phyloP scores from a whole-genome alignment of 2,113 vertebrate species.

The Ammodytes dubius region DNA sequence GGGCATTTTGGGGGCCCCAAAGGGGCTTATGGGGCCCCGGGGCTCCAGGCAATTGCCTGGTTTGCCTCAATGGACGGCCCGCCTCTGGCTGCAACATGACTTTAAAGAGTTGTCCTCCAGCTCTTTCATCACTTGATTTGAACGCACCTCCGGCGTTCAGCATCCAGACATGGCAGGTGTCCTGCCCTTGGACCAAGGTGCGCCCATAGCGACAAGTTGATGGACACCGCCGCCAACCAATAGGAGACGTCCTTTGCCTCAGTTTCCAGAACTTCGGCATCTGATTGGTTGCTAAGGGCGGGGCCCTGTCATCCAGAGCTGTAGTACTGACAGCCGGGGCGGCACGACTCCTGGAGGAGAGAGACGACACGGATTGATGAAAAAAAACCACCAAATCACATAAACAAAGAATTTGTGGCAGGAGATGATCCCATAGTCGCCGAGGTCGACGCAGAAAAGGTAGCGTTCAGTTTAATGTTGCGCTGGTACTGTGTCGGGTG shows the following conservation, averaged over 20 bases:
- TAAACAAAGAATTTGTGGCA: conserved; percentile 55
- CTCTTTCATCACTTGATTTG: conserved; percentile 12
- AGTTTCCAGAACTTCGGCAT: conserved; percentile 3
- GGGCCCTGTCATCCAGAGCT: conserved; percentile 63
- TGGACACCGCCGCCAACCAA: conserved; percentile 61
- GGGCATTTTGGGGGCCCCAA: too few relatives aligned
- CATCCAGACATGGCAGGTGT: conserved; percentile 79
- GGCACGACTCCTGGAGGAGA: conserved; percentile 75
- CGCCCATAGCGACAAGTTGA: conserved; percentile 70
- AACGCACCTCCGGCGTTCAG: conserved; percentile 68
- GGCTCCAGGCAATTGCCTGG: too few relatives aligned
- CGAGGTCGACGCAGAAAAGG: conserved; percentile 68
- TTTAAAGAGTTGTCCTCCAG: not conserved
- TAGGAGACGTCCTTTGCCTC: conserved; percentile 42
- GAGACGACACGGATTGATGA: conserved; percentile 74
- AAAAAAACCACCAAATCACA: conserved; percentile 58
- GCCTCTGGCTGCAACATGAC: not conserved
- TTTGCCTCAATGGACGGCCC: too few relatives aligned
- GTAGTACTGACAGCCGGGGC: conserved; percentile 76
- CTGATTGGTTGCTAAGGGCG: conserved; percentile 85
- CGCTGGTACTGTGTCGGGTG: not conserved
- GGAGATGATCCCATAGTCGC: conserved; percentile 59
- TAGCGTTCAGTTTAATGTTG: conserved; percentile 40
- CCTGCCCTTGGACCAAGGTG: conserved; percentile 65
- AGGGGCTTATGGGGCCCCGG: too few relatives aligned